Percentiles rank a stretch among this genome's conserved stretches.
phyloP scores from a whole-genome alignment of 2,888 invertebrate genomes.

The Hypsopygia costalis region DNA sequence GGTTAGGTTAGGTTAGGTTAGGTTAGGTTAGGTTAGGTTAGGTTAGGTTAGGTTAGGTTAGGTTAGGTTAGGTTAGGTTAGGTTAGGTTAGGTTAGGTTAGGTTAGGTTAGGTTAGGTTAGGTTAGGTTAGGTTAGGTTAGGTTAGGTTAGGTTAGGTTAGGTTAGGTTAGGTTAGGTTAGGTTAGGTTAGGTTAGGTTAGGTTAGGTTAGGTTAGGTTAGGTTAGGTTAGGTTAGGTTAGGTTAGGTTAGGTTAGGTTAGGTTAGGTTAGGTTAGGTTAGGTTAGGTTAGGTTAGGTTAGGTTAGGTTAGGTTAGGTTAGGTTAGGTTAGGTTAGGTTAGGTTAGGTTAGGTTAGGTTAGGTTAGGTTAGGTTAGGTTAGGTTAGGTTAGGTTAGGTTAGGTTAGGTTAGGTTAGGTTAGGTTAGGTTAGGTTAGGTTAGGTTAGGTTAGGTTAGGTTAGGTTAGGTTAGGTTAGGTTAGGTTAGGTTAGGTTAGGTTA shows the following conservation, averaged over 20 bases:
- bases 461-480: neutral
- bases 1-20: no score
- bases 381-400: neutral
- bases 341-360: neutral
- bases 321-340: neutral
- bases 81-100: no score
- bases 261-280: neutral
- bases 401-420: neutral
- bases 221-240: neutral
- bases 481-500: neutral
- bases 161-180: slow-evolving; percentile 9
- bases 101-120: no score
- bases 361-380: neutral
- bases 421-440: neutral
- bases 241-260: neutral
- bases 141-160: slow-evolving; percentile 20
- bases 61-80: no score
- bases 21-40: no score
- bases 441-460: neutral
- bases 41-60: no score
- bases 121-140: no score
- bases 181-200: neutral
- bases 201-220: neutral
- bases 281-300: neutral
- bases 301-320: neutral